Percentiles rank a stretch among this genome's conserved stretches.
These are phyloP conservation scores for Branchellion lobata DNA, from an alignment of 2,888 invertebrate species.

Conservation along the genomic window DNA sequence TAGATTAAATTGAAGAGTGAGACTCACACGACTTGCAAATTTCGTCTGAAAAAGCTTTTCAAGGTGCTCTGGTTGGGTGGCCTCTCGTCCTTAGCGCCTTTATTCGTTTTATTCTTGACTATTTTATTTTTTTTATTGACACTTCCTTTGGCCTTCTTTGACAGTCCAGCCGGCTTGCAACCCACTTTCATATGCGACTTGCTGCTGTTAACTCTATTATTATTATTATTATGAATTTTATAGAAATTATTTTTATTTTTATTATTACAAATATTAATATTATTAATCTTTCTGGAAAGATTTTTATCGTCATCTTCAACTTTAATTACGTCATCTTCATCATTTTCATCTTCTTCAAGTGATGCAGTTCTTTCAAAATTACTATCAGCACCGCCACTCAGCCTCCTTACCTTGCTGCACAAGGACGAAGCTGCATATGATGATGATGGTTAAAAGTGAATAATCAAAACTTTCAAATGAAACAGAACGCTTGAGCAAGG, in stretches of 20 bases:
- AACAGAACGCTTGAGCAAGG: no score
- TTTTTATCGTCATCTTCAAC: neutral
- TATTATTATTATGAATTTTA: no score
- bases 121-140: no score
- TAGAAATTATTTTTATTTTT: no score
- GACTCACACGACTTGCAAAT: no score
- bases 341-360: neutral
- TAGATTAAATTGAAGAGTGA: no score
- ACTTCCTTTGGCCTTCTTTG: neutral
- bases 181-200: neutral
- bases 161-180: constrained; percentile 23
- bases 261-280: neutral
- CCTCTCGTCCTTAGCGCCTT: neutral
- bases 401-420: neutral
- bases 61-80: constrained; percentile 7
- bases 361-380: neutral
- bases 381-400: neutral
- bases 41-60: constrained; percentile 22
- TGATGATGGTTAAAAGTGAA: no score
- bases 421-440: neutral
- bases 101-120: neutral
- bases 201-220: no score
- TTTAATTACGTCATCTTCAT: neutral
- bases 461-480: no score
- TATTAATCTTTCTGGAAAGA: no score